Conservation (phyloP, 2,113 vertebrate species). For the Actenoides lindsayi region DNA sequence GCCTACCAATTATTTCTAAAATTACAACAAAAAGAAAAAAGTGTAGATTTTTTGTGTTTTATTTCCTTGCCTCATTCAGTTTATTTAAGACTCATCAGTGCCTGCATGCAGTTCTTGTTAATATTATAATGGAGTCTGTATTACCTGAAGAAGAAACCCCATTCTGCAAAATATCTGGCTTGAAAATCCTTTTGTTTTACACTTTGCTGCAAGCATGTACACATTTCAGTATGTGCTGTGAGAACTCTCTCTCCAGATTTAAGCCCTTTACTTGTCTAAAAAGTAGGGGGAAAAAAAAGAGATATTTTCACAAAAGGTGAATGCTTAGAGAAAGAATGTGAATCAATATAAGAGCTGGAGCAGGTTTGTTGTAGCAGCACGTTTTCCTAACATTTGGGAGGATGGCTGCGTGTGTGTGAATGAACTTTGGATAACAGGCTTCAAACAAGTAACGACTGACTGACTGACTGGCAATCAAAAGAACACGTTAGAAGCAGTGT, state of each 20-base stretch:
- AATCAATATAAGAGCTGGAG: slow-evolving; percentile 34
- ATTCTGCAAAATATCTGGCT: background rate
- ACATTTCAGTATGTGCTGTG: background rate
- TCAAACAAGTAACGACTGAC: background rate
- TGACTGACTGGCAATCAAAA: background rate
- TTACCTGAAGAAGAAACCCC: background rate
- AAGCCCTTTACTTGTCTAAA: background rate
- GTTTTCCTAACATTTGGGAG: background rate
- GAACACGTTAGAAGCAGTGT: background rate
- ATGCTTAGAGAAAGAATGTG: slow-evolving; percentile 19
- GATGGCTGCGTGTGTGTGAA: background rate
- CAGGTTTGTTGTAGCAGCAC: background rate
- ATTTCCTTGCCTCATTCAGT: background rate
- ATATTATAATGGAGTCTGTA: background rate
- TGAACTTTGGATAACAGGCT: background rate
- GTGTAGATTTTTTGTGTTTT: background rate
- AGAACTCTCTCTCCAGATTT: background rate
- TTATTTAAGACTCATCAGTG: background rate
- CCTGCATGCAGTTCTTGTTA: background rate
- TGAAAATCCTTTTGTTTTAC: background rate
- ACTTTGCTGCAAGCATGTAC: background rate
- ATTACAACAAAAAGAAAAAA: background rate
- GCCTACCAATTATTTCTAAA: background rate
- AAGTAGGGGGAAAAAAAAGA: background rate
- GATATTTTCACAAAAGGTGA: slow-evolving; percentile 9